These are phyloP conservation scores for Euphonia xanthogaster DNA, from an alignment of 2,797 vertebrate genomes.

Conservation along the genomic window DNA sequence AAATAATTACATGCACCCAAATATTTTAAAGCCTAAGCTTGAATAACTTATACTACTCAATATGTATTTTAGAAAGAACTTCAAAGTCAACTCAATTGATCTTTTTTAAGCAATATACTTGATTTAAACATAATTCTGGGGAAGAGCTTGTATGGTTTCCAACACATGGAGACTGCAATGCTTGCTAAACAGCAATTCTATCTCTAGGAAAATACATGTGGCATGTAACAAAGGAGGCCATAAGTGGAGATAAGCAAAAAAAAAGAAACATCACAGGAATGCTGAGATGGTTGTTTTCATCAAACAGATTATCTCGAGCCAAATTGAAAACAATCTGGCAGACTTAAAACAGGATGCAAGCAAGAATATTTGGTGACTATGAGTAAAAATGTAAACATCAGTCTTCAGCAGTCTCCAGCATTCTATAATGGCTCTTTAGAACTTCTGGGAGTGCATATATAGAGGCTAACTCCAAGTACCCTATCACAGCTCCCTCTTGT, in stretches of 20 bases:
- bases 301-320: background rate
- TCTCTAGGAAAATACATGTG: background rate
- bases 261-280: background rate
- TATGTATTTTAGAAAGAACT: background rate
- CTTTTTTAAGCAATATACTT: background rate
- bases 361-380: background rate
- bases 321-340: background rate
- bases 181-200: background rate
- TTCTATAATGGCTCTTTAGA: background rate
- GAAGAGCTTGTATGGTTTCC: background rate
- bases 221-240: background rate
- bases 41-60: background rate
- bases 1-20: background rate
- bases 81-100: background rate
- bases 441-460: background rate
- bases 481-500: background rate
- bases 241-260: background rate
- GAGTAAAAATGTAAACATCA: slow-evolving; percentile 17
- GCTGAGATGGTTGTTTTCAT: background rate
- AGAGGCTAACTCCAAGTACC: background rate
- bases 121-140: background rate
- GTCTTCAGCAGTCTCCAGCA: background rate
- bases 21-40: background rate
- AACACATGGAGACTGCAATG: background rate
- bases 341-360: background rate